A percentile compares a stretch with the other conserved stretches of the same genome.
Conservation (phyloP, 2,797 vertebrate genomes). For the Mus minutoides region DNA sequence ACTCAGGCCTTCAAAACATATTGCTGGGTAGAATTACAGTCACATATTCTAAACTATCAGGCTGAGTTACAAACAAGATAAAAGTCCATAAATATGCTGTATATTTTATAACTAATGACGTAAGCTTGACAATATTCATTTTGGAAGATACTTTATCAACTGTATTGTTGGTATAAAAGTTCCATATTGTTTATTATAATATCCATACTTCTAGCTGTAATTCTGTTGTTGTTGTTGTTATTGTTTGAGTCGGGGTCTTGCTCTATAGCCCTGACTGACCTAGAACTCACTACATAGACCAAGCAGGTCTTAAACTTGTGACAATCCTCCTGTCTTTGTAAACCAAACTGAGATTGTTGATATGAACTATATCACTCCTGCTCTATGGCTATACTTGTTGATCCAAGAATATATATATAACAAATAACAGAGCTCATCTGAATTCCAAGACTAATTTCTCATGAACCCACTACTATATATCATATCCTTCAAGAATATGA, state of each 20-base stretch:
- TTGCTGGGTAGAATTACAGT: background rate
- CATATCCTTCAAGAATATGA: background rate
- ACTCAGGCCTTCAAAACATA: background rate
- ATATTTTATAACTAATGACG: background rate
- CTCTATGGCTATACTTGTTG: background rate
- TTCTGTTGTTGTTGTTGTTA: background rate
- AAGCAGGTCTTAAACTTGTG: background rate
- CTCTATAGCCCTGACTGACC: background rate
- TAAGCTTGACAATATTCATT: background rate
- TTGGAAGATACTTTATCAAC: background rate
- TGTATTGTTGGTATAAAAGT: background rate
- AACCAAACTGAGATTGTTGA: background rate
- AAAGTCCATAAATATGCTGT: background rate
- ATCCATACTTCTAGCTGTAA: background rate
- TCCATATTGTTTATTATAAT: background rate
- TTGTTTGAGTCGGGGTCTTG: background rate
- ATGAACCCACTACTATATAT: background rate
- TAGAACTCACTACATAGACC: background rate
- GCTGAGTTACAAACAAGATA: background rate
- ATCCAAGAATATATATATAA: background rate
- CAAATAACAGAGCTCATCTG: background rate
- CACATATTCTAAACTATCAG: background rate
- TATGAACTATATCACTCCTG: background rate
- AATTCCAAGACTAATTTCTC: background rate
- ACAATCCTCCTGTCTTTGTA: background rate